phyloP scores from a whole-genome alignment of 1,140 invertebrate species.

The Drosophila nebulosa region DNA sequence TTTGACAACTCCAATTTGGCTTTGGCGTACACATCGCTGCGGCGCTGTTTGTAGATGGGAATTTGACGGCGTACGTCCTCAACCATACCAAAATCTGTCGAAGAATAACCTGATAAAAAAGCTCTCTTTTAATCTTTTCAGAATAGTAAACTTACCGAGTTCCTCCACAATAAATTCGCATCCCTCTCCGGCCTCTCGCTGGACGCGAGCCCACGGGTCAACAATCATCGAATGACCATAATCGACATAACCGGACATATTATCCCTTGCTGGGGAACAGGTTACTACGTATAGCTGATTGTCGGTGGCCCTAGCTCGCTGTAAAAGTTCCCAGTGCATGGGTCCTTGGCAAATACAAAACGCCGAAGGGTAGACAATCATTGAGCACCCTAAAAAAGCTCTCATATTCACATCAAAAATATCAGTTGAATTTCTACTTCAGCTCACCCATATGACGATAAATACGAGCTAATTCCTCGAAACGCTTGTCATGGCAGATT shows the following conservation, averaged over 20 bases:
- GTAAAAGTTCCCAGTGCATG: constrained; percentile 93
- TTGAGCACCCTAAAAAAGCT: constrained; percentile 85
- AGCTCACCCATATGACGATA: constrained; percentile 85
- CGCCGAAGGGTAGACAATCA: constrained; percentile 94
- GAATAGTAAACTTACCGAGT: constrained; percentile 82
- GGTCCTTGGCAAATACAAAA: constrained; percentile 98
- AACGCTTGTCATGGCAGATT: constrained; percentile 97
- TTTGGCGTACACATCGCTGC: constrained; percentile 88
- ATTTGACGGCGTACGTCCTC: constrained; percentile 91
- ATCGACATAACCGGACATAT: constrained; percentile 89
- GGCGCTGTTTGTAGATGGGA: constrained; percentile 88
- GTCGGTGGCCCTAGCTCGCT: constrained; percentile 90
- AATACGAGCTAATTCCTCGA: constrained; percentile 92
- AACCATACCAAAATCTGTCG: constrained; percentile 87
- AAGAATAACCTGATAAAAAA: constrained; percentile 14
- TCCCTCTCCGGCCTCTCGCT: constrained; percentile 86
- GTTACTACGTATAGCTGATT: constrained; percentile 91
- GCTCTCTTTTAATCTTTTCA: no score
- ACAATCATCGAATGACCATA: constrained; percentile 94
- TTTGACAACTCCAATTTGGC: constrained; percentile 15
- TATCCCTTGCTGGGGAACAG: constrained; percentile 89
- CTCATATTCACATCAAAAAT: neutral
- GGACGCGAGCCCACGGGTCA: constrained; percentile 93
- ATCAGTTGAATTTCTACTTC: neutral
- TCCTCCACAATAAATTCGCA: constrained; percentile 89